A percentile compares a stretch with the other conserved stretches of the same genome.
These are phyloP conservation scores for Fringilla coelebs DNA, from an alignment of 2,797 vertebrate genomes.

Conservation along the genomic window DNA sequence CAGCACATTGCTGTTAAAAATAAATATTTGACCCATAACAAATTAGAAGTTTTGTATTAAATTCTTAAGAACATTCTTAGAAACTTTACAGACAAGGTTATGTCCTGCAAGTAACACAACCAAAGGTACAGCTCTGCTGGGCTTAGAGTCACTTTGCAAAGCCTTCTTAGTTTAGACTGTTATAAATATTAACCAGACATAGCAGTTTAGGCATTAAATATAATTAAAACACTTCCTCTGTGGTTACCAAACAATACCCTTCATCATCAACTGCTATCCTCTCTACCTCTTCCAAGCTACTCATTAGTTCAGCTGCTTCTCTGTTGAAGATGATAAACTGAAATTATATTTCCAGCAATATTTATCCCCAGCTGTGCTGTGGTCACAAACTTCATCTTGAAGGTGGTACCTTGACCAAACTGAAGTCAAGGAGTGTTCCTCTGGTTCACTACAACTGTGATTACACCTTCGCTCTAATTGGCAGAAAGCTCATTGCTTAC, in stretches of 20 bases:
- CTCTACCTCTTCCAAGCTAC: not conserved
- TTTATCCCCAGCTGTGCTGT: not conserved
- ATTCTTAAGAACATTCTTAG: not conserved
- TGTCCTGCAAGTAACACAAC: not conserved
- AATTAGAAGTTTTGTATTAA: not conserved
- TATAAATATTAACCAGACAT: not conserved
- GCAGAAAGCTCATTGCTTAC: not conserved
- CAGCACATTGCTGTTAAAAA: not conserved
- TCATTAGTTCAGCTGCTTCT: not conserved
- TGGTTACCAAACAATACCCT: not conserved
- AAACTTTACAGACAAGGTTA: not conserved
- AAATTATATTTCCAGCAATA: not conserved
- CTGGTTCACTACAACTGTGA: not conserved
- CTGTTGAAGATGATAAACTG: not conserved
- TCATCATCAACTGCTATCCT: not conserved
- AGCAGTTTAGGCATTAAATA: slow-evolving; percentile 11
- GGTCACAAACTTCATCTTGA: not conserved
- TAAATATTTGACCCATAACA: not conserved
- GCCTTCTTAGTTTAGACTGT: not conserved
- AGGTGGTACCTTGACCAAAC: not conserved
- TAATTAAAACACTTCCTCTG: not conserved
- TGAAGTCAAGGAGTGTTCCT: not conserved
- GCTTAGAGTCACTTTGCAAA: not conserved
- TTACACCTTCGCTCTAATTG: not conserved
- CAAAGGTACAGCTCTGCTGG: not conserved